Evolutionary conservation across 2,113 vertebrate species (phyloP), one percentile per base, ranked within the genome.

Genomic region (Oxyruncus cristatus): DNA sequence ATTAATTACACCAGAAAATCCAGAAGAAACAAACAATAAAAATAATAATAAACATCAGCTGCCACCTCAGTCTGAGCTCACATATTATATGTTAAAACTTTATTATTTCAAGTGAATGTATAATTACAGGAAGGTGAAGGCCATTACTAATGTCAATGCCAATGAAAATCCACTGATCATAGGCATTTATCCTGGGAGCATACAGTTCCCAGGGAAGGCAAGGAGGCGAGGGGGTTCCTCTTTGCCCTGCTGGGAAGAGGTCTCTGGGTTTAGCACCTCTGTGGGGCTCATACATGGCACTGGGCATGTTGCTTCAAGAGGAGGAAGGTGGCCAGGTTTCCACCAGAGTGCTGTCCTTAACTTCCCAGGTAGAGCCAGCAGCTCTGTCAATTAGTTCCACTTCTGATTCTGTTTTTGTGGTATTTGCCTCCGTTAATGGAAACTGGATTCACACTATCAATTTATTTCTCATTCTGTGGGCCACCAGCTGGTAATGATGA

Each of bases 1-100:
- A 97, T 95, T 93, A 91, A 93, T 93, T 95, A 78, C 27, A 72
- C 59, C 88, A 93, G 90, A 95, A 96, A 96, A 97, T 33, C 62
- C 84, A 90, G 66, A 70, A 92, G 75, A 67, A 83, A 81, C 81
- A 95, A 96, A 95, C 66, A 94, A 72, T 84, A 85, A 96, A 87
- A 93, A 86, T 92, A 95, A 47, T 72, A 96, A 89, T 56, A 86
- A 92, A 67, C 63, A 70, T 90, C 76, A 95, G 42, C 67, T 90
- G 39, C 68, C 65, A 71, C 52, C 12, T 95, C 50, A 70, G 58
- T 35, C 61, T 50, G 53, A 92, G 19, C 41, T 76, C 37, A 80
- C 0, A 0, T 53, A 61, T 59, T 86, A 27, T 20, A 42, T 0
- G 3, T 82, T 30, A 42, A 72, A 87, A 65, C 74, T 78, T 63